phyloP scores from a whole-genome alignment of 2,888 invertebrate genomes.

The Caenorhabditis sinica region DNA sequence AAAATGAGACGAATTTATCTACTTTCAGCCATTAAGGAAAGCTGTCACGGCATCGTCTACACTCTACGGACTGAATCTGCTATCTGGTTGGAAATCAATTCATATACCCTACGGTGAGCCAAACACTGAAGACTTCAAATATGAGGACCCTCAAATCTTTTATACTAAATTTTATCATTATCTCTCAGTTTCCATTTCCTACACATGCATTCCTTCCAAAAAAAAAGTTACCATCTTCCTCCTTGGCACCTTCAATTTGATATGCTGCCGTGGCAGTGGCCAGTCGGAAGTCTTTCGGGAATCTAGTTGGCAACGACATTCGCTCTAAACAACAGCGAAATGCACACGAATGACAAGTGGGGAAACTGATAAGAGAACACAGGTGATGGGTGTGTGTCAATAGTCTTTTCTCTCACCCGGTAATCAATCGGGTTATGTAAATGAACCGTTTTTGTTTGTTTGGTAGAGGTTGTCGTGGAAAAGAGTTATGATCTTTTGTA shows the following conservation, averaged over 20 bases:
- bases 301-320: conserved; percentile 57
- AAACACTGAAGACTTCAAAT: no score
- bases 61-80: no score
- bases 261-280: conserved; percentile 75
- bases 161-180: no score
- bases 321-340: not conserved
- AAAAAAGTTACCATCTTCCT: conserved; percentile 62
- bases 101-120: no score
- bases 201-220: not conserved
- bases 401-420: not conserved
- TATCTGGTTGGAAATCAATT: no score
- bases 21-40: no score
- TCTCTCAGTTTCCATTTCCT: no score
- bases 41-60: no score
- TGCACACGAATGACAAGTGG: not conserved
- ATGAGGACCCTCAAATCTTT: no score
- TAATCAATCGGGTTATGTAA: conserved; percentile 53
- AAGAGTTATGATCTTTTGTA: not conserved
- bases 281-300: conserved; percentile 74
- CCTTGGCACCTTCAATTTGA: conserved; percentile 74
- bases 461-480: not conserved
- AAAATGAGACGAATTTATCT: no score
- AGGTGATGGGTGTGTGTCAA: not conserved
- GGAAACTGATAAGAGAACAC: conserved; percentile 46
- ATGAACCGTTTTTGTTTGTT: conserved; percentile 42